A percentile compares a stretch with the other conserved stretches of the same genome.
Evolutionary conservation across 1,140 invertebrate species (phyloP).

Genomic region (Lordiphosa mommai): DNA sequence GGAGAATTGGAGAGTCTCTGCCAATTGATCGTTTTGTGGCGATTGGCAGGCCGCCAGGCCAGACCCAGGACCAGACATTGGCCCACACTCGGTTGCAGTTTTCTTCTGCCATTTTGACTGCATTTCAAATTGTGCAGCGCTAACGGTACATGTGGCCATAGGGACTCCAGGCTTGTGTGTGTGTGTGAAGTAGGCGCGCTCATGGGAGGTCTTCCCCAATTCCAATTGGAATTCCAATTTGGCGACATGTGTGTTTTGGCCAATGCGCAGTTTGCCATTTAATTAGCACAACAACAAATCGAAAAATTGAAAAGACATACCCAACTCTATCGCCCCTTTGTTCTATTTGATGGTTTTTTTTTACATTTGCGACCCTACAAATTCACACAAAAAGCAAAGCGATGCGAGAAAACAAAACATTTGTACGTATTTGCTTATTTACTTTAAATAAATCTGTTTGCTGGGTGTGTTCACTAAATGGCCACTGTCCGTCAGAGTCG

Average conservation of each 20-base stretch:
- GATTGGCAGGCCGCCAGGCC: constrained; percentile 59
- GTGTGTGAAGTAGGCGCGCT: constrained; percentile 57
- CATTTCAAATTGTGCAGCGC: constrained; percentile 72
- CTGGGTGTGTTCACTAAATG: constrained; percentile 72
- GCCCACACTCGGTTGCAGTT: constrained; percentile 47
- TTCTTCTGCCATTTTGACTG: constrained; percentile 52
- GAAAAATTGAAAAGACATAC: no score
- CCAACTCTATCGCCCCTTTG: constrained; percentile 26
- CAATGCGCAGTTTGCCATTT: constrained; percentile 8
- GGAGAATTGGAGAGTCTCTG: constrained; percentile 20
- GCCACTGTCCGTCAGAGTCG: constrained; percentile 50
- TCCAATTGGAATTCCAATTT: constrained; percentile 11
- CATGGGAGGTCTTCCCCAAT: constrained; percentile 55
- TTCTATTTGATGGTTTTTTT: constrained; percentile 40
- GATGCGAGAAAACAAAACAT: constrained; percentile 44
- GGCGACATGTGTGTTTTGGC: constrained; percentile 16
- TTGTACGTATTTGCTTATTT: constrained; percentile 63
- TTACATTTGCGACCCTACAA: constrained; percentile 29
- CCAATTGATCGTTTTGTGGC: constrained; percentile 70
- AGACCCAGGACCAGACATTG: constrained; percentile 15
- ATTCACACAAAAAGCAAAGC: constrained; percentile 25
- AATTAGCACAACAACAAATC: constrained; percentile 10
- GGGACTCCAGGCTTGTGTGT: constrained; percentile 31
- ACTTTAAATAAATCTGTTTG: constrained; percentile 70
- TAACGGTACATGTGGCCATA: constrained; percentile 58